Evolutionary conservation across 2,113 vertebrate species (phyloP).

Genomic region (Jacana jacana): DNA sequence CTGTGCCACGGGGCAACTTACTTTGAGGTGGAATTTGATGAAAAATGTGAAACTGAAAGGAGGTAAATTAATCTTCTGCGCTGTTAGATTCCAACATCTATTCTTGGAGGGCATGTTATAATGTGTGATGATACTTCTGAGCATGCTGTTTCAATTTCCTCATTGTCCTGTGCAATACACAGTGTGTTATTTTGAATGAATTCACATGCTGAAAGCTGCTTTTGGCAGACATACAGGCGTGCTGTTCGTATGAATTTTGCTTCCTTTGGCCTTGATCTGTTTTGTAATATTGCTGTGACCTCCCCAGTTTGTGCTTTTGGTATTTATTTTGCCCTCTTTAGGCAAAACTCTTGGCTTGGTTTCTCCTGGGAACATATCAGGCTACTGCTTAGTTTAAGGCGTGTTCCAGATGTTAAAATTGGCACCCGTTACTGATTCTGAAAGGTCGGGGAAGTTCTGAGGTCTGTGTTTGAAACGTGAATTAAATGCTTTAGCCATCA

Average conservation of each 20-base stretch:
- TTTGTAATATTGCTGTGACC: not conserved
- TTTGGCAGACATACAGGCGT: not conserved
- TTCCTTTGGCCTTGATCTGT: not conserved
- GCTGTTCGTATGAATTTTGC: not conserved
- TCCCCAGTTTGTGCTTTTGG: not conserved
- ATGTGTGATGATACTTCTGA: not conserved
- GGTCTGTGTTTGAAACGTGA: not conserved
- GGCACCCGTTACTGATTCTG: not conserved
- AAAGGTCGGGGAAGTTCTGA: not conserved
- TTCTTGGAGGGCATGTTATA: not conserved
- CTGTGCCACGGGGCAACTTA: slow-evolving; percentile 91
- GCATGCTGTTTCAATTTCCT: not conserved
- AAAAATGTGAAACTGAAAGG: slow-evolving; percentile 95
- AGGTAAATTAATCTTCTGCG: slow-evolving; percentile 75
- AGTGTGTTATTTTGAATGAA: not conserved
- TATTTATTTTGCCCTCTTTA: not conserved
- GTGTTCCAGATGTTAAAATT: not conserved
- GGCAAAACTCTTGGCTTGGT: not conserved
- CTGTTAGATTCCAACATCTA: not conserved
- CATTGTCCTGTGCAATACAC: not conserved
- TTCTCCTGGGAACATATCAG: not conserved
- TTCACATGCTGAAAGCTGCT: not conserved
- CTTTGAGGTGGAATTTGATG: slow-evolving; percentile 97
- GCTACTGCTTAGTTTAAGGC: not conserved
- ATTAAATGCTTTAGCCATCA: not conserved